Base-by-base conservation (phyloP, 2,797 vertebrate species). In the Buphagus erythrorhynchus region DNA sequence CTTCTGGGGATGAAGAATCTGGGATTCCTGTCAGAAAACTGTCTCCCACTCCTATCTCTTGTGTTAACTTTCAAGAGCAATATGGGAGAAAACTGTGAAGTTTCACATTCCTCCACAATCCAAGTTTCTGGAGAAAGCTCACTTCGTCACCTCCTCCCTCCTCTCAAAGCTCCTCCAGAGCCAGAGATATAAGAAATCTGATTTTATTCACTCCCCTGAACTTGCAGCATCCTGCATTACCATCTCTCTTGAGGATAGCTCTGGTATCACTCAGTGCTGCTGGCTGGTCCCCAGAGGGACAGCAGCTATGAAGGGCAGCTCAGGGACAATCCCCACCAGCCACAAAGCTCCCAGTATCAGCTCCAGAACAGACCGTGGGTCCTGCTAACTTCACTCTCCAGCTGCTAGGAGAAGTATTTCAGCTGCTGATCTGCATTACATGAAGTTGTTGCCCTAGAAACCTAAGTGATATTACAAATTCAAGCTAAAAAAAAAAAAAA, bases 1-100 rank as follows among this genome's bases (percentile, higher is more conserved):
- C 69, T 96, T 88, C 85, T 96, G 68, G 36, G 88, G 95, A 91
- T 88, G 87, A 95, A 94, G 76, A 86, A 87, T 97, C 95, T 95
- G 95, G 95, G 95, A 97, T 63, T 96, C 57, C 73, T 97, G 95
- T 94, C 96, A 96, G 95, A 92, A 96, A 96, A 95, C 87, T 95
- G 94, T 94, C 94, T 95, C 79, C 87, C 74, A 90, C 73, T 85
- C 87, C 66, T 78, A 88, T 95, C 91, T 74, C 85, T 93, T 86
- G 82, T 96, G 95, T 94, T 91, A 96, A 93, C 88, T 94, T 97
- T 78, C 79, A 88, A 94, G 82, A 96, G 82, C 12, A 12, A 94
- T 93, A 96, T 89, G 74, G 95, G 69, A 92, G 94, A 96, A 94
- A 96, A 92, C 94, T 96, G 94, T 96, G 91, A 96, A 95, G 93